Evolutionary conservation across 2,113 vertebrate genomes (phyloP).

Genomic region (Caloenas nicobarica): DNA sequence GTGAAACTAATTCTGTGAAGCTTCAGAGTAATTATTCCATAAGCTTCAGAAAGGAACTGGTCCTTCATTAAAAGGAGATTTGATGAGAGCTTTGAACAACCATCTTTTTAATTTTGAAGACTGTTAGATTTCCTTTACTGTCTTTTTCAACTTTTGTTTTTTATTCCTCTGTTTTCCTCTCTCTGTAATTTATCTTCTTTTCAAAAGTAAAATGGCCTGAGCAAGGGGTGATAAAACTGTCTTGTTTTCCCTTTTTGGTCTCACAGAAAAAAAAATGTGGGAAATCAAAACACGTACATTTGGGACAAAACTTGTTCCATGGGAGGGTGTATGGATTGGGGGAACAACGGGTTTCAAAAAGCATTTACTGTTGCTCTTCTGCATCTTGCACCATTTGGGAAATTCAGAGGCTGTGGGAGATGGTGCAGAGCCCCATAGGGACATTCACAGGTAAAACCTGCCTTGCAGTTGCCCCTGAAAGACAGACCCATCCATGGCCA

Average conservation of each 20-base stretch:
- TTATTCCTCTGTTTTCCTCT: background rate
- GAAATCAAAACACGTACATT: background rate
- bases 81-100: background rate
- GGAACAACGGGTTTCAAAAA: background rate
- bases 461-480: background rate
- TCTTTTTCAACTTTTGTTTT: background rate
- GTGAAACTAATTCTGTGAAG: slow-evolving; percentile 6
- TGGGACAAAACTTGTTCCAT: background rate
- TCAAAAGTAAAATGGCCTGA: background rate
- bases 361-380: background rate
- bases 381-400: background rate
- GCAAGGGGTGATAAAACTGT: background rate
- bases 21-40: background rate
- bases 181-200: background rate
- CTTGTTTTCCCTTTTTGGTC: background rate
- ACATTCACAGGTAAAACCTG: background rate
- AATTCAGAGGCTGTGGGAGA: background rate
- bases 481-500: background rate
- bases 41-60: background rate
- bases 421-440: background rate
- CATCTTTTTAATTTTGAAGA: background rate
- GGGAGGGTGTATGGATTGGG: background rate
- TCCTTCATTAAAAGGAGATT: background rate
- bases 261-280: background rate
- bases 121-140: background rate